A percentile compares a stretch with the other conserved stretches of the same genome.
Evolutionary conservation across 2,797 vertebrate species (phyloP).

Genomic region (Graptemys geographica): DNA sequence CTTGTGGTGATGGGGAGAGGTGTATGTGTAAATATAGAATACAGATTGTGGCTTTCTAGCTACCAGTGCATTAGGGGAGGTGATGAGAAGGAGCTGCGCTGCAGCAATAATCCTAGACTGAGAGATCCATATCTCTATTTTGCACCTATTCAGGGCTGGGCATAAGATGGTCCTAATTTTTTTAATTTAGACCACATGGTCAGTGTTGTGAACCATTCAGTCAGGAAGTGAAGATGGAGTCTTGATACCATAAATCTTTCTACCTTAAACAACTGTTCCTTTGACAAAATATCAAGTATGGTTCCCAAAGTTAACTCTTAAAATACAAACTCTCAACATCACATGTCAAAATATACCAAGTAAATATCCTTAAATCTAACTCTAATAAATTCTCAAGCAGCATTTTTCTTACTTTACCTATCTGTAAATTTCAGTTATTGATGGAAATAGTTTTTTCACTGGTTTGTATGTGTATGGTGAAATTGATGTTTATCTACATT

Average conservation of each 20-base stretch:
- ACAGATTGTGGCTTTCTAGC: background rate
- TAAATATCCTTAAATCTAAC: too few species aligned
- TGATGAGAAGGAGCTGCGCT: background rate
- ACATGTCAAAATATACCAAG: too few species aligned
- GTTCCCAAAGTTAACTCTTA: accelerated
- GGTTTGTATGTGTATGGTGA: too few species aligned
- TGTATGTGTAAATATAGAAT: accelerated
- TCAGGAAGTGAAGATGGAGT: background rate
- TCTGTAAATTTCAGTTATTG: too few species aligned
- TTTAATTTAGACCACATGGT: background rate
- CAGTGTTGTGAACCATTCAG: background rate
- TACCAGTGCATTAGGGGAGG: background rate
- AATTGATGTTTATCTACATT: too few species aligned
- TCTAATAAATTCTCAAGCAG: too few species aligned
- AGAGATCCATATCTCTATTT: background rate
- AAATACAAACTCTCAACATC: too few species aligned
- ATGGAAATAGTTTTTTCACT: too few species aligned
- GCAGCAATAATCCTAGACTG: background rate
- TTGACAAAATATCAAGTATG: background rate
- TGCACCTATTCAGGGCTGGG: background rate
- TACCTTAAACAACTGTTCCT: background rate
- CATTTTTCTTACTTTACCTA: too few species aligned
- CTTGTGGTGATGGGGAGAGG: background rate
- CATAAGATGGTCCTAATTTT: accelerated
- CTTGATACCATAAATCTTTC: background rate